Percentiles rank a stretch among this genome's conserved stretches.
These are phyloP conservation scores for Melanotaenia trifasciata DNA, from an alignment of 2,797 vertebrate genomes.

Conservation along the genomic window DNA sequence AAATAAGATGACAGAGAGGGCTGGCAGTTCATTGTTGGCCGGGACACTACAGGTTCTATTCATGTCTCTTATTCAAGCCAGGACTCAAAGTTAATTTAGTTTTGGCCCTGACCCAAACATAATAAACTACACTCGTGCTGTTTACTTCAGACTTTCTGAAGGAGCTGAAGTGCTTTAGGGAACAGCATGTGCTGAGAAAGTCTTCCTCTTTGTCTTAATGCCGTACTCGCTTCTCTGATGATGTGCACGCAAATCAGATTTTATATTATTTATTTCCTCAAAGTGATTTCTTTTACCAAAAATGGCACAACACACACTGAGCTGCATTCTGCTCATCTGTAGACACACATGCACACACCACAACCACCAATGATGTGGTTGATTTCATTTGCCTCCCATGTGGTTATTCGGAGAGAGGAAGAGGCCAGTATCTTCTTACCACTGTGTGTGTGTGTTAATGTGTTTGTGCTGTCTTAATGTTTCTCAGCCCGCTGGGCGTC, in stretches of 20 bases:
- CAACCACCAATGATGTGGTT: conserved; percentile 67
- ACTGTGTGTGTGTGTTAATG: conserved; percentile 49
- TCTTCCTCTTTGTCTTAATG: conserved; percentile 29
- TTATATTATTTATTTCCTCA: conserved; percentile 21
- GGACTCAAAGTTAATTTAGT: conserved; percentile 70
- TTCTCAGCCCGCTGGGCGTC: conserved; percentile 75
- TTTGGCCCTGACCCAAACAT: conserved; percentile 56
- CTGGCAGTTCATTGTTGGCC: conserved; percentile 61
- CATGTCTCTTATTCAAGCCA: conserved; percentile 60
- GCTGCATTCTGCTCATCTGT: conserved; percentile 18
- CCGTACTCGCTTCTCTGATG: conserved; percentile 4
- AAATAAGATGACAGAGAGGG: conserved; percentile 72
- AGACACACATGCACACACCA: conserved; percentile 31
- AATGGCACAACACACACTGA: conserved; percentile 22
- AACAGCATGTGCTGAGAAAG: conserved; percentile 33
- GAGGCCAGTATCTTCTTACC: conserved; percentile 60
- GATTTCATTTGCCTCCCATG: conserved; percentile 67
- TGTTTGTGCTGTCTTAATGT: conserved; percentile 70
- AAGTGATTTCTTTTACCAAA: conserved; percentile 12
- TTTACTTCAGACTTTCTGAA: conserved; percentile 45
- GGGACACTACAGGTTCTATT: conserved; percentile 66
- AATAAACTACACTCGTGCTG: conserved; percentile 46
- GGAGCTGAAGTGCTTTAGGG: conserved; percentile 35
- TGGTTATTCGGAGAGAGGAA: conserved; percentile 58
- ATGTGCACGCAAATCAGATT: conserved; percentile 10